Conservation (phyloP, 1,140 invertebrate genomes). For the Atta texana region DNA sequence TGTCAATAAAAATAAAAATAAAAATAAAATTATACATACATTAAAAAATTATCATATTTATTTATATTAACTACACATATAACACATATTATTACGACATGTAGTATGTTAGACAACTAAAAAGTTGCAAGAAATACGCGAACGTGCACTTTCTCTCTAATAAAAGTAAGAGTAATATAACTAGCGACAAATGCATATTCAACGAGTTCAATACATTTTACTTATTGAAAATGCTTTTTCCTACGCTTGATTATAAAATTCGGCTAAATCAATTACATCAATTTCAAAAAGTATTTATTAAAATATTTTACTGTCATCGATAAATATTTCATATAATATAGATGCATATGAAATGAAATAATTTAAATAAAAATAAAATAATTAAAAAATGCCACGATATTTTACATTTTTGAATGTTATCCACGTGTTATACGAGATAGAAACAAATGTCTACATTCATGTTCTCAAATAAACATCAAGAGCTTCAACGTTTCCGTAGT, state of each 20-base stretch:
- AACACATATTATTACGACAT: background rate
- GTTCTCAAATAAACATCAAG: background rate
- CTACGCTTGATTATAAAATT: background rate
- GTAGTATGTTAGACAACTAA: background rate
- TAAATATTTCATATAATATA: conserved; percentile 1
- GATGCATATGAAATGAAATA: background rate
- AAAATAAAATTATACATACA: background rate
- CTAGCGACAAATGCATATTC: conserved; percentile 42
- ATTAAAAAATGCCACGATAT: background rate
- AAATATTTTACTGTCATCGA: background rate
- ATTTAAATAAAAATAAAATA: background rate
- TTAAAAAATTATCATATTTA: background rate
- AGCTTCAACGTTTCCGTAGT: conserved; percentile 71
- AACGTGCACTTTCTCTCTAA: conserved; percentile 78
- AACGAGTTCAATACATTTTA: conserved; percentile 48
- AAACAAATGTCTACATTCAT: background rate
- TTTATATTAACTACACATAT: background rate
- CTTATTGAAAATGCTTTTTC: conserved; percentile 22
- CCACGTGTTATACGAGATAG: background rate
- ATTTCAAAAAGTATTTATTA: background rate
- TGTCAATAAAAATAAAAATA: background rate
- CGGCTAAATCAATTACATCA: background rate
- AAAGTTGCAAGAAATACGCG: conserved; percentile 45
- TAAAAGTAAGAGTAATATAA: conserved; percentile 79
- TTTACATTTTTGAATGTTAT: background rate